Evolutionary conservation across 2,888 invertebrate species (phyloP).

Genomic region (Amphipyra tragopoginis): DNA sequence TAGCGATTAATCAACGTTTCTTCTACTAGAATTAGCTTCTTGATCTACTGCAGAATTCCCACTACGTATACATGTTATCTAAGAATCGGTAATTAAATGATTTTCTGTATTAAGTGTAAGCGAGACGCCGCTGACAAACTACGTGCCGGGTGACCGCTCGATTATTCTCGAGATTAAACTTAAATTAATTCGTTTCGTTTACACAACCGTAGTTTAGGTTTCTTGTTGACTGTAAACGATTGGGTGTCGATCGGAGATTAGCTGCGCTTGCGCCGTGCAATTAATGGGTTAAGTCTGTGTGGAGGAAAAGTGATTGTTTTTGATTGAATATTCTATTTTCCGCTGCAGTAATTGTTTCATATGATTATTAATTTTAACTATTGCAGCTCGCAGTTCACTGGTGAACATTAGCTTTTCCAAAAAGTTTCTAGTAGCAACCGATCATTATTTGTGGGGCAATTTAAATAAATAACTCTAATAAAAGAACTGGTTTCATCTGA

Average conservation of each 20-base stretch:
- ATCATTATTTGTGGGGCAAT: too few relatives aligned
- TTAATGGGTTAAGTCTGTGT: conserved; percentile 32
- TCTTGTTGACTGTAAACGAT: conserved; percentile 50
- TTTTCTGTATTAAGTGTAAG: conserved; percentile 53
- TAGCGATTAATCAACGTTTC: too few relatives aligned
- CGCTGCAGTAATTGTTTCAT: neutral
- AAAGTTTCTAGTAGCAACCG: too few relatives aligned
- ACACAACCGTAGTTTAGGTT: conserved; percentile 44
- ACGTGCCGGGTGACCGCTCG: conserved; percentile 48
- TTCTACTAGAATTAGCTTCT: too few relatives aligned
- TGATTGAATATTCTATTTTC: conserved; percentile 19
- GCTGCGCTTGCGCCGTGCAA: conserved; percentile 35
- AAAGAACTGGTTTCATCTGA: too few relatives aligned
- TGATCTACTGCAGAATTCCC: conserved; percentile 23
- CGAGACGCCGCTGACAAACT: conserved; percentile 64
- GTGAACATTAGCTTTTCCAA: too few relatives aligned
- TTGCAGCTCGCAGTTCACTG: too few relatives aligned
- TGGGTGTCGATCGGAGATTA: conserved; percentile 54
- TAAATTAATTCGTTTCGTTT: conserved; percentile 55
- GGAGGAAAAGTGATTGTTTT: conserved; percentile 22
- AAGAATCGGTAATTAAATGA: conserved; percentile 66
- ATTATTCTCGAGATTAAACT: conserved; percentile 52
- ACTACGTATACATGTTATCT: conserved; percentile 39
- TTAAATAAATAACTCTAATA: too few relatives aligned
- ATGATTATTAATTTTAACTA: too few relatives aligned